Evolutionary conservation across 2,113 vertebrate genomes (phyloP), one percentile per base, ranked within the genome.

Genomic region (Ailuropoda melanoleuca): DNA sequence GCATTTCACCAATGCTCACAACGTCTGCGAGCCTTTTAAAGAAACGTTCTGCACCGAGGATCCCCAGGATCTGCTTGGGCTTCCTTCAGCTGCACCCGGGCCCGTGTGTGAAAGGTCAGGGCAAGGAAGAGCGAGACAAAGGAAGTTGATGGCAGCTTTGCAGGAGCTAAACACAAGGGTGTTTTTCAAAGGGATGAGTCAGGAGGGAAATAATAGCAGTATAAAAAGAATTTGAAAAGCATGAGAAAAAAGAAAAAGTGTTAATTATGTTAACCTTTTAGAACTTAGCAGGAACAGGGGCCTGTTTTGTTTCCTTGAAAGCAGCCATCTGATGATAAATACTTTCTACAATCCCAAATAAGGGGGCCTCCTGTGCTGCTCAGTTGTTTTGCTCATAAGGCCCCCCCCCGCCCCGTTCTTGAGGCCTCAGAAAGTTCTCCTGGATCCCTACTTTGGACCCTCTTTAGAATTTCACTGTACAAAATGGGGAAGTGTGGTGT

Each of bases 231-330:
- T 78, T 72, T 56, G 92, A 92, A 90, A 93, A 62, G 86, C 62
- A 1, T 3, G 70, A 88, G 74, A 53, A 43, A 68, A 97, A 97
- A 48, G 89, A 62, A 66, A 85, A 75, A 77, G 43, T 37, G 92
- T 90, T 97, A 92, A 97, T 97, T 82, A 88, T 24, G 26, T 90
- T 94, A 96, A 93, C 97, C 92, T 97, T 97, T 97, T 18, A 26
- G 74, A 96, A 84, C 31, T n/a, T 29, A 48, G 92, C 50, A 18
- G 43, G 87, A 75, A 21, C 0, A 0, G 19, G 46, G 87, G 75
- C 74, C 70, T 62, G 68, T 84, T 92, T 83, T 90, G 83, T 92
- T 77, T 31, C 24, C 23, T 19, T 60, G 84, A 75, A 90, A 64
- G 43, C 62, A 18, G 75, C 83, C 80, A 13, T 80, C 85, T 48